Conservation (phyloP, 2,888 invertebrate species). For the Nymphalis c-album region DNA sequence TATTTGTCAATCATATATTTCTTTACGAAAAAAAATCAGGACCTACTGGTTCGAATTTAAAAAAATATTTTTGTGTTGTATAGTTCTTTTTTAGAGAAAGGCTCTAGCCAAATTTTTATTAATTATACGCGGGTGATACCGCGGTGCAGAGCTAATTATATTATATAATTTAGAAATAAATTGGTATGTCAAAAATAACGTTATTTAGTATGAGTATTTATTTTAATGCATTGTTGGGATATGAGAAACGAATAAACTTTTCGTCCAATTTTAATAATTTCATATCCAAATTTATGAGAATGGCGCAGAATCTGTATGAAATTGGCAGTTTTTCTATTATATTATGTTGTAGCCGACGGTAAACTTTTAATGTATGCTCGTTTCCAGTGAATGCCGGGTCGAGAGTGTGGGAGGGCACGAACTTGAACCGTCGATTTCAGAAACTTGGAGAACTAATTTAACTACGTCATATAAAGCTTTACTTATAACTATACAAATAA, state of each 20-base stretch:
- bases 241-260: background rate
- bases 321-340: slow-evolving; percentile 47
- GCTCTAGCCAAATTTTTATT: no score
- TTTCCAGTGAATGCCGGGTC: slow-evolving; percentile 57
- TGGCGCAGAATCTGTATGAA: slow-evolving; percentile 17
- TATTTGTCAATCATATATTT: no score
- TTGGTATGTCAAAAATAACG: no score
- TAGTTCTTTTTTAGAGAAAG: no score
- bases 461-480: slow-evolving; percentile 54
- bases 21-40: no score
- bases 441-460: slow-evolving; percentile 79
- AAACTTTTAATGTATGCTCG: slow-evolving; percentile 78
- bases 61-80: no score
- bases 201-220: background rate
- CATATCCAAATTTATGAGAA: background rate
- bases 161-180: no score
- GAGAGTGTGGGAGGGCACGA: slow-evolving; percentile 46
- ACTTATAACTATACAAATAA: slow-evolving; percentile 71
- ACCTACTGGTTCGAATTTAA: no score
- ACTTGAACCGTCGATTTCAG: slow-evolving; percentile 75
- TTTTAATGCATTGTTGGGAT: background rate
- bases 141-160: no score
- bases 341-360: slow-evolving; percentile 65
- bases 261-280: background rate
- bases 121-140: no score